Conservation (phyloP, 2,797 vertebrate species). For the Spinus pinus region DNA sequence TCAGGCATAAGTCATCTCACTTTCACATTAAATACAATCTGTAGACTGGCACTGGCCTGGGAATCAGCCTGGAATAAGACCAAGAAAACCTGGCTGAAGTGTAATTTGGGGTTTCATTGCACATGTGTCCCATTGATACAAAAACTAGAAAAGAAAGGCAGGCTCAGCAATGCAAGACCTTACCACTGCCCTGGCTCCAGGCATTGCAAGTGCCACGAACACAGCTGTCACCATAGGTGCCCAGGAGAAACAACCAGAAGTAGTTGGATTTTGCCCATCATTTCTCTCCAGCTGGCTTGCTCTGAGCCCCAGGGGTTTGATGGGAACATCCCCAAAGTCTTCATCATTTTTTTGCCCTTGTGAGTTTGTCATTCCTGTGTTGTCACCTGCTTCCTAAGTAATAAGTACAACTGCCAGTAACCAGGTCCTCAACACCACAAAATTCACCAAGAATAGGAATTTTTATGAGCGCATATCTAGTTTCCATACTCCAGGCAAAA, state of each 20-base stretch:
- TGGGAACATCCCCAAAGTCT: neutral
- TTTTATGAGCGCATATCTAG: neutral
- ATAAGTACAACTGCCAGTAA: neutral
- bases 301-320: neutral
- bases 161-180: neutral
- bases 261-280: neutral
- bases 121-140: neutral
- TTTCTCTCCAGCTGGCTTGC: neutral
- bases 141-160: neutral
- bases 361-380: neutral
- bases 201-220: rapidly evolving
- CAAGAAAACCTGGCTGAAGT: neutral
- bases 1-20: neutral
- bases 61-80: neutral
- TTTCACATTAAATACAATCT: neutral
- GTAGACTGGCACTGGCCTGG: neutral
- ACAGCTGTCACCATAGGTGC: rapidly evolving
- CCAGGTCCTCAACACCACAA: neutral
- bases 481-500: neutral
- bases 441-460: neutral
- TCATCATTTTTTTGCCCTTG: neutral
- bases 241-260: neutral
- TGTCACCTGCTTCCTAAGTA: neutral
- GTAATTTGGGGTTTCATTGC: neutral
- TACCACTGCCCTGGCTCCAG: neutral